A percentile compares a stretch with the other conserved stretches of the same genome.
Evolutionary conservation across 1,140 invertebrate genomes (phyloP).

Genomic region (Babylonia areolata): DNA sequence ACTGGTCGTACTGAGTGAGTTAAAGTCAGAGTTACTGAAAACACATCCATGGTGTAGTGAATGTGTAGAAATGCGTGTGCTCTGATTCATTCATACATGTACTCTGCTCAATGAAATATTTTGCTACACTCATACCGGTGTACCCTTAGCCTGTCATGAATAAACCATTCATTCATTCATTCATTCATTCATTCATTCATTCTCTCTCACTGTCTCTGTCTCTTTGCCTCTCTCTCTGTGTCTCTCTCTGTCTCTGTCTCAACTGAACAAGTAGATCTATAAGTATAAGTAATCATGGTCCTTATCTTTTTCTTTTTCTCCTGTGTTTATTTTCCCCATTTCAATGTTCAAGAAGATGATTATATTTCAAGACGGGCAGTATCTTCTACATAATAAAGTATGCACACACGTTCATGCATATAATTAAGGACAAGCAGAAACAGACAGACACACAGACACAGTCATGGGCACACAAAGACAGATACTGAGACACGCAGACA

Average conservation of each 20-base stretch:
- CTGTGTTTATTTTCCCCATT: neutral
- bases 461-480: neutral
- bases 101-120: no score
- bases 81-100: neutral
- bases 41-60: no score
- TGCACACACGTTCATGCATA: neutral
- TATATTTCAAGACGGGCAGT: no score
- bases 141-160: no score
- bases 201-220: neutral
- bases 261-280: no score
- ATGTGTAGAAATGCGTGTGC: no score
- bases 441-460: neutral
- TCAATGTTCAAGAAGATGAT: no score
- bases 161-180: neutral
- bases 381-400: neutral
- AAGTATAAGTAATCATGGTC: neutral
- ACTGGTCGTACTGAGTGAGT: no score
- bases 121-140: no score
- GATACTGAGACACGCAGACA: neutral
- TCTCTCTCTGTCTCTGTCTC: neutral
- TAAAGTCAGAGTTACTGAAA: no score
- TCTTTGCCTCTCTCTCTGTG: neutral
- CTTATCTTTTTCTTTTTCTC: neutral
- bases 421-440: neutral
- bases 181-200: neutral